phyloP scores from a whole-genome alignment of 2,888 invertebrate species.

The Lysandra bellargus region DNA sequence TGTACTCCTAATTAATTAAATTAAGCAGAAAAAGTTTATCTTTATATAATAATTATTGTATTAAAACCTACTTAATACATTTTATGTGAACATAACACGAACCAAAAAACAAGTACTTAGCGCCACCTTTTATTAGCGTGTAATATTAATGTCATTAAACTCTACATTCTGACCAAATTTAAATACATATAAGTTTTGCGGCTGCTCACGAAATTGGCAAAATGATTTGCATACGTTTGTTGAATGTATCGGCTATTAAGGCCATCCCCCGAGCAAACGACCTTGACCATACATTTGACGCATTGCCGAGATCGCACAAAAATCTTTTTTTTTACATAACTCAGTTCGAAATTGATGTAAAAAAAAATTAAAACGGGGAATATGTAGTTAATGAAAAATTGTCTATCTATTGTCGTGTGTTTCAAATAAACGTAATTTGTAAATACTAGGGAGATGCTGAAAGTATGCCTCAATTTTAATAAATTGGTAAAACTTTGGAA shows the following conservation, averaged over 20 bases:
- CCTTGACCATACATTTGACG: too few relatives aligned
- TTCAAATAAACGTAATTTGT: too few relatives aligned
- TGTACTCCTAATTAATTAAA: not conserved
- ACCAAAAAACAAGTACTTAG: not conserved
- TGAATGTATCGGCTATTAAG: not conserved
- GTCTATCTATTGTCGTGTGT: too few relatives aligned
- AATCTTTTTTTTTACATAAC: too few relatives aligned
- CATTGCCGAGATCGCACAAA: too few relatives aligned
- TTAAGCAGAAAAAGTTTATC: slow-evolving; percentile 12
- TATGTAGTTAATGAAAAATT: too few relatives aligned
- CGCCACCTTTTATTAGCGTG: slow-evolving; percentile 23
- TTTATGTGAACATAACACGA: not conserved
- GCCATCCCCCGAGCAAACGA: too few relatives aligned
- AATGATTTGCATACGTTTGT: not conserved
- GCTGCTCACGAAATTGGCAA: not conserved
- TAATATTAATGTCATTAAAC: slow-evolving; percentile 23
- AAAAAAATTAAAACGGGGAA: too few relatives aligned
- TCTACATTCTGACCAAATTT: not conserved
- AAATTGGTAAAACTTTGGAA: too few relatives aligned
- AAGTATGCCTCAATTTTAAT: too few relatives aligned
- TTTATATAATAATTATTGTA: not conserved
- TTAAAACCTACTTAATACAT: not conserved
- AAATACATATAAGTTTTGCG: not conserved
- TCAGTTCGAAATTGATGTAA: too few relatives aligned
- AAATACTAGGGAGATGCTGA: too few relatives aligned